phyloP scores from a whole-genome alignment of 2,888 invertebrate species.

The Neelides folsomi region DNA sequence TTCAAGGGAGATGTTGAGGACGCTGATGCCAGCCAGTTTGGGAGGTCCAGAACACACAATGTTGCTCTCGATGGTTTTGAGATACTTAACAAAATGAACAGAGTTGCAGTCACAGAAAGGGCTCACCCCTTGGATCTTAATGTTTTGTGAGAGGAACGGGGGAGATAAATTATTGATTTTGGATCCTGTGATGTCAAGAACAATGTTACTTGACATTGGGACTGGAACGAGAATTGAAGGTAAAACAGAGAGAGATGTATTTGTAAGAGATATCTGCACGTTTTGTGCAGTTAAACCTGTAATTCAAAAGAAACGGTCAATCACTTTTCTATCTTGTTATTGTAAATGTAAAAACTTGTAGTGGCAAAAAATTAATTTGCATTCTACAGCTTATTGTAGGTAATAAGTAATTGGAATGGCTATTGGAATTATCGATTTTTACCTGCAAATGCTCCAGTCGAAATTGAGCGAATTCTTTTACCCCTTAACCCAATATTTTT shows the following conservation, averaged over 20 bases:
- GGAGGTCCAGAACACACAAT: constrained; percentile 45
- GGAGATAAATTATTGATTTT: constrained; percentile 60
- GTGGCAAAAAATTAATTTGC: too few relatives aligned
- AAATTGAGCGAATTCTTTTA: constrained; percentile 46
- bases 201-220: constrained; percentile 67
- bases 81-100: constrained; percentile 25
- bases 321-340: too few relatives aligned
- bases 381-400: too few relatives aligned
- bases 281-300: constrained; percentile 50
- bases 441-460: constrained; percentile 71
- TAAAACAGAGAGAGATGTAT: constrained; percentile 62
- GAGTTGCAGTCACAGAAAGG: constrained; percentile 75
- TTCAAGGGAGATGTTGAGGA: constrained; percentile 65
- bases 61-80: constrained; percentile 26
- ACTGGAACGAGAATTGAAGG: constrained; percentile 73
- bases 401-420: not conserved
- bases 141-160: constrained; percentile 64
- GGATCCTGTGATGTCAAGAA: constrained; percentile 64
- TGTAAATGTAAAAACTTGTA: too few relatives aligned
- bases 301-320: not conserved
- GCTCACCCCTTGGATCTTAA: constrained; percentile 67
- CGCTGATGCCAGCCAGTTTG: constrained; percentile 52
- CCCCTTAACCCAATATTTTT: constrained; percentile 29
- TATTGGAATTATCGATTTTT: not conserved
- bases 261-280: constrained; percentile 59